These are phyloP conservation scores for Onychostruthus taczanowskii DNA, from an alignment of 2,113 vertebrate species.

Conservation along the genomic window DNA sequence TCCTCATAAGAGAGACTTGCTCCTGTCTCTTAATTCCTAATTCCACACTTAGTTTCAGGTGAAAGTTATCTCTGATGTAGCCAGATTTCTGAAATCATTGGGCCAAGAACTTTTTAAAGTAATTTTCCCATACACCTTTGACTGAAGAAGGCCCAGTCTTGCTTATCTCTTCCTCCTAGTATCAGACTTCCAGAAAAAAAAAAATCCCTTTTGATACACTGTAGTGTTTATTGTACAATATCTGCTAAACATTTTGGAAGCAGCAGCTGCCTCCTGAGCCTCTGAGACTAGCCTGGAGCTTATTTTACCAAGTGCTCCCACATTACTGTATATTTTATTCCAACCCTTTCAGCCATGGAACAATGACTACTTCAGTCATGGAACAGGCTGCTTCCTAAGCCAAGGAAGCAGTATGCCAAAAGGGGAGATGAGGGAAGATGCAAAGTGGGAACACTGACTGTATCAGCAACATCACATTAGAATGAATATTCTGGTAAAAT, in stretches of 20 bases:
- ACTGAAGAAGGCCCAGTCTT: neutral
- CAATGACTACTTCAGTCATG: neutral
- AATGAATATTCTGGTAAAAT: neutral
- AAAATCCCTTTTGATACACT: neutral
- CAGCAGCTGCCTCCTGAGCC: neutral
- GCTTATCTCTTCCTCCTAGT: neutral
- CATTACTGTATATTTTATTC: neutral
- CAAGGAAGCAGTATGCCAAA: neutral
- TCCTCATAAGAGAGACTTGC: rapidly evolving
- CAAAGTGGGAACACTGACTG: neutral
- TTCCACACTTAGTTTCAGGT: neutral
- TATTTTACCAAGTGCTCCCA: neutral
- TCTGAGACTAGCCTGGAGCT: neutral
- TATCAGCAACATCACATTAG: neutral
- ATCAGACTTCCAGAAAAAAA: neutral
- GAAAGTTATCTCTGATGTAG: neutral
- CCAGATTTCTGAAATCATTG: neutral
- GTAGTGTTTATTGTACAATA: neutral
- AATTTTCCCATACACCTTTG: neutral
- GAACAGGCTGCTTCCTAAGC: neutral
- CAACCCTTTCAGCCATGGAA: neutral
- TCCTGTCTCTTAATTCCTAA: neutral
- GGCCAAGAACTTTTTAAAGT: neutral
- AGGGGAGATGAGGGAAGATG: neutral
- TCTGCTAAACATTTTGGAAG: neutral